A percentile compares a stretch with the other conserved stretches of the same genome.
phyloP scores from a whole-genome alignment of 2,113 vertebrate species.

The Rostratula benghalensis region DNA sequence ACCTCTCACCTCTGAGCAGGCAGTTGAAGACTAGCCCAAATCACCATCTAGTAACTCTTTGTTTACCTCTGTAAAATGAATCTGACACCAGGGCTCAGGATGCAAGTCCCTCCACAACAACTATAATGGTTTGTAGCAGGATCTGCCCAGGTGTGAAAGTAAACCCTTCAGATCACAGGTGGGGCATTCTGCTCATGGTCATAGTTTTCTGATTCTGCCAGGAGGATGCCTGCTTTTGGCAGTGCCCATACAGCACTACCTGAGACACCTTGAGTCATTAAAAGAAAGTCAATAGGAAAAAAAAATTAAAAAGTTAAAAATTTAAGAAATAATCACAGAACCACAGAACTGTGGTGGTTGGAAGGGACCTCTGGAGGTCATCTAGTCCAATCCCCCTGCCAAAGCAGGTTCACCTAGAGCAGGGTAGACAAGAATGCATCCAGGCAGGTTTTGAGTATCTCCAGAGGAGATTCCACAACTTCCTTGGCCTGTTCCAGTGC shows the following conservation, averaged over 20 bases:
- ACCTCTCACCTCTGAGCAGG: not conserved
- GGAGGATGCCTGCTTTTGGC: not conserved
- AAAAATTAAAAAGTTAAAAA: not conserved
- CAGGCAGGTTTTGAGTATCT: no score
- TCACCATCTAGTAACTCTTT: not conserved
- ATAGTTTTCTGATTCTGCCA: not conserved
- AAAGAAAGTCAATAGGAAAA: not conserved
- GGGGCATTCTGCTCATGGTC: not conserved
- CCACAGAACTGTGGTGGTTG: no score
- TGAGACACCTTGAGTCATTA: not conserved
- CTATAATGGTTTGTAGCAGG: not conserved
- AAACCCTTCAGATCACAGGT: not conserved
- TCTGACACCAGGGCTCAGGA: not conserved
- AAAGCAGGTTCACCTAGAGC: no score
- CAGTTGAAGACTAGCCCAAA: not conserved
- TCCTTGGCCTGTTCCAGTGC: no score
- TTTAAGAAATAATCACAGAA: not conserved
- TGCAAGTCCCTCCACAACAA: not conserved
- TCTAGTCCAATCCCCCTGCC: no score
- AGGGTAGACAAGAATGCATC: no score
- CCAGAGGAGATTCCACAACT: no score
- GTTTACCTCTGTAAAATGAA: not conserved
- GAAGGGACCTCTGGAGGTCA: no score
- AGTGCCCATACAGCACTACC: not conserved
- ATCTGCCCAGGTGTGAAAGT: not conserved